Evolutionary conservation across 2,888 invertebrate genomes (phyloP).

Genomic region (Xestia rhomboidea): DNA sequence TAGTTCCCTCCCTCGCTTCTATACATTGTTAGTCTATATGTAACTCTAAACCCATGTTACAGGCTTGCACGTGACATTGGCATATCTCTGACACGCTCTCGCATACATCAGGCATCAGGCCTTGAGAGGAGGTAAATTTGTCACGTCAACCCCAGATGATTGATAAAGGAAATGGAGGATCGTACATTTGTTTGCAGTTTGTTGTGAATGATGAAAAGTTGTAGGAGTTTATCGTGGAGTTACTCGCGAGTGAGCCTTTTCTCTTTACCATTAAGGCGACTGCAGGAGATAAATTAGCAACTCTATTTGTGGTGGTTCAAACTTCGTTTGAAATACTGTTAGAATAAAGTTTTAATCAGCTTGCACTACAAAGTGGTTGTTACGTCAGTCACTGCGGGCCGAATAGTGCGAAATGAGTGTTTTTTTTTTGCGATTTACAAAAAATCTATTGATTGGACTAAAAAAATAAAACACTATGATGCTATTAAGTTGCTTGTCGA

Average conservation of each 20-base stretch:
- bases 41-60: slow-evolving; percentile 62
- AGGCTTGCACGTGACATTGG: slow-evolving; percentile 70
- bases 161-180: slow-evolving; percentile 73
- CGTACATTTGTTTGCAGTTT: slow-evolving; percentile 57
- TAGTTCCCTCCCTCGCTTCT: slow-evolving; percentile 8
- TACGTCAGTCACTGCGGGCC: no score
- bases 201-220: slow-evolving; percentile 14
- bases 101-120: slow-evolving; percentile 66
- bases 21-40: slow-evolving; percentile 29
- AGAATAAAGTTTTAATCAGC: no score
- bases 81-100: slow-evolving; percentile 65
- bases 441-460: no score
- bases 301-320: no score
- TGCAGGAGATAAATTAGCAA: no score
- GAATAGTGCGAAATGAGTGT: no score
- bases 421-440: no score
- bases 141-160: slow-evolving; percentile 75
- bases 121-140: slow-evolving; percentile 63
- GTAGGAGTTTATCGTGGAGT: not conserved
- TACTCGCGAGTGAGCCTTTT: not conserved
- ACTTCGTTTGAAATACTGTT: no score
- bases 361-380: no score
- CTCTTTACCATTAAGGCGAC: not conserved
- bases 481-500: no score
- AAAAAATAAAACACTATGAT: no score